Base-by-base conservation (phyloP, 2,113 vertebrate genomes). In the Neogobius melanostomus region DNA sequence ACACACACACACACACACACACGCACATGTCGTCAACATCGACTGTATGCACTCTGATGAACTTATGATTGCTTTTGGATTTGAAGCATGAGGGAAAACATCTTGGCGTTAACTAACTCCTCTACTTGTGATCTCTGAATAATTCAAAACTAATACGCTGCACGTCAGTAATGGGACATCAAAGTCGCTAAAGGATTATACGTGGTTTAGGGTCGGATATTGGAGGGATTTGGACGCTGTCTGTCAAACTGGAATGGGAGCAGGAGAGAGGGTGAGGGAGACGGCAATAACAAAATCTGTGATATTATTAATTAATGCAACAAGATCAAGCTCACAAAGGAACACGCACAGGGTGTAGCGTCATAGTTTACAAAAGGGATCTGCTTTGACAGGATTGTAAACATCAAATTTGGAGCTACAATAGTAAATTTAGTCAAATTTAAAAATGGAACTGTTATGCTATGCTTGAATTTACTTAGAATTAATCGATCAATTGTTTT, bases 221-320 rank as follows among this genome's bases (percentile, higher is more conserved):
- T 64, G 45, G 9, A 64, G 45, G 62, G 62, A 64, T 64, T 64
- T 64, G 44, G 21, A 64, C 44, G 45, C 45, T 64, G 62, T 48
- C 62, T 64, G 62, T 64, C 45, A 64, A 48, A 64, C 48, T 46
- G 2, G 47, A 46, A 64, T 48, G 28, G n/a, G 47, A 9, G 42
- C 15, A 59, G 28, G 17, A 56, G 17, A 60, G 57, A 60, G 15
- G 12, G 44, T 21, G 52, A 53, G 8, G 7, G 17, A 17, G 17
- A 17, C 52, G 8, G 2, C 43, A 46, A 7, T 6, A 17, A 44
- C 16, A 8, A 16, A 8, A 64, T 48, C 2, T 12, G 16, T 64
- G n/a, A 14, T n/a, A 8, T n/a, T 62, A 45, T 7, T 6, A 14
- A 43, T 21, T 6, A 14, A 43, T 21, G 53, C 11, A 14, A 59